These are phyloP conservation scores for Anomalospiza imberbis DNA, from an alignment of 2,797 vertebrate species.

Conservation along the genomic window DNA sequence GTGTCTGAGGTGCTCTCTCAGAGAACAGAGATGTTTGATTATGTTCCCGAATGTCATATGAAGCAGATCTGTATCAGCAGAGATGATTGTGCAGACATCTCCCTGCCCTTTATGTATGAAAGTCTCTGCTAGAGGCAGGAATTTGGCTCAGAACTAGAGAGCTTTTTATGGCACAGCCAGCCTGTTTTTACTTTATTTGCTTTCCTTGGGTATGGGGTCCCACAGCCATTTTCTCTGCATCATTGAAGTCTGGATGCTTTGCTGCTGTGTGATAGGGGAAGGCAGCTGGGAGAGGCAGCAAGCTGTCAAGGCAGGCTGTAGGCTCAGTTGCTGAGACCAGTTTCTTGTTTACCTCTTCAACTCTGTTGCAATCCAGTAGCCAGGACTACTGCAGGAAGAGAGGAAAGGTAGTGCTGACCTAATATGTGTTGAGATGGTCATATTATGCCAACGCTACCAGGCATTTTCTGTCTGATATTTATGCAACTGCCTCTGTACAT, in stretches of 20 bases:
- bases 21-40: background rate
- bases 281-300: background rate
- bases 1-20: background rate
- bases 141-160: background rate
- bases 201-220: background rate
- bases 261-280: background rate
- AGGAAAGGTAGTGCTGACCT: background rate
- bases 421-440: background rate
- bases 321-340: background rate
- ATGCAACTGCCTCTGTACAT: background rate
- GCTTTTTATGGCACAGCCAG: background rate
- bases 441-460: background rate
- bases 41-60: background rate
- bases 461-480: background rate
- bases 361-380: background rate
- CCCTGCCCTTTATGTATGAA: background rate
- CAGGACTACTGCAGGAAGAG: background rate
- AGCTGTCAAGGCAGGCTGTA: background rate
- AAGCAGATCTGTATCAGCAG: background rate
- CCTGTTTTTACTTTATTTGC: background rate
- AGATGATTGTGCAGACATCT: background rate
- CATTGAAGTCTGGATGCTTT: background rate
- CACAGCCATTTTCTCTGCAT: background rate
- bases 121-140: background rate
- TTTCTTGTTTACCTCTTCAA: background rate